Evolutionary conservation across 2,888 invertebrate genomes (phyloP), one percentile per base, ranked within the genome.

Genomic region (Scaptomyza polygonia): DNA sequence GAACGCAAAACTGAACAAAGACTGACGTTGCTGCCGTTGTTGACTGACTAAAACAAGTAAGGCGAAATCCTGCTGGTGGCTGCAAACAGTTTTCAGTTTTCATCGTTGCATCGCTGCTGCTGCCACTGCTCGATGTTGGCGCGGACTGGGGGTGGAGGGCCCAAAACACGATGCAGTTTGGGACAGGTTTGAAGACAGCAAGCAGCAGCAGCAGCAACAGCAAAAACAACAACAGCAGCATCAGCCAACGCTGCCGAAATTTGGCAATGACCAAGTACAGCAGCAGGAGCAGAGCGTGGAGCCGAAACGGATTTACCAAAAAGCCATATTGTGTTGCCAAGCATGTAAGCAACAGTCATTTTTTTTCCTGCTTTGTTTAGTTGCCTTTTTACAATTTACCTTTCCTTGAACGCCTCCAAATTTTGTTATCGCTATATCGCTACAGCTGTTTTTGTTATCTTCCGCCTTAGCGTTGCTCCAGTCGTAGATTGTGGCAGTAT

Each of bases 181-280:
- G 80, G 88, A 87, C 88, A 84, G 84, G 84, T 88, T 84, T 86
- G 64, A 68, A 73, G 61, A 65, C 63, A 48, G 44, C 70, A 53
- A 55, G 45, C 62, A 57, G 29, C 63, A 52, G 29, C 70, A 39
- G 32, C 56, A 32, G 6, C 51, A 61, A 56, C 52, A 54, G 16
- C 47, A 55, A n/a, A n/a, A n/a, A 32, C 61, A 51, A 44, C 59
- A 55, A 39, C 61, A 53, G 21, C 68, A 39, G 43, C 53, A 48
- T 53, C 47, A 47, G 62, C 59, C 42, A 64, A 34, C 54, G 51
- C 62, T 63, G 62, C 79, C 64, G 54, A 79, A 77, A 82, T 77
- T 80, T 82, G 81, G 81, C 81, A 82, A 87, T 81, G 86, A 76
- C 79, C 86, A 80, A 79, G 83, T 83, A 83, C 83, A 79, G 86